These are phyloP conservation scores for Polylopha cassiicola DNA, from an alignment of 2,888 invertebrate species.

Conservation along the genomic window DNA sequence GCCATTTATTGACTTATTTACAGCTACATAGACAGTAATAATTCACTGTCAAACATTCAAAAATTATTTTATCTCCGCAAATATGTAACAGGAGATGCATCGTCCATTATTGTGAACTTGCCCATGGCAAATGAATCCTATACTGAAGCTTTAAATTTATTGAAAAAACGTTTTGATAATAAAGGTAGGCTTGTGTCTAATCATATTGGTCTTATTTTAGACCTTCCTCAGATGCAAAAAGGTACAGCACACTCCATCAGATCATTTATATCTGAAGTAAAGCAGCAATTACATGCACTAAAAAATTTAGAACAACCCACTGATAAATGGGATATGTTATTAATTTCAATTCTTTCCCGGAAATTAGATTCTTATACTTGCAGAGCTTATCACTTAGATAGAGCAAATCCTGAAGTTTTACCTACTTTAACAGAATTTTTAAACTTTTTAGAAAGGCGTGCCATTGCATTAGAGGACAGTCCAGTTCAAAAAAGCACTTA, in stretches of 20 bases:
- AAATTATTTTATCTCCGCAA: slow-evolving; percentile 21
- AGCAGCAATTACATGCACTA: slow-evolving; percentile 12
- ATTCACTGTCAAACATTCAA: slow-evolving; percentile 16
- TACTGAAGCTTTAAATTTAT: slow-evolving; percentile 11
- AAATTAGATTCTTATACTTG: slow-evolving; percentile 1
- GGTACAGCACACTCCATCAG: slow-evolving; percentile 24
- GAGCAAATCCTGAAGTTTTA: background rate
- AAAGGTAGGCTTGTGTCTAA: slow-evolving; percentile 11
- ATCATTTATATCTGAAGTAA: slow-evolving; percentile 7
- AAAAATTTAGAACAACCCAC: slow-evolving; percentile 11
- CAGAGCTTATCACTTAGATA: slow-evolving; percentile 3
- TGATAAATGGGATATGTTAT: slow-evolving; percentile 12
- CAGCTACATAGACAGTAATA: slow-evolving; percentile 25
- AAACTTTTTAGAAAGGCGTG: slow-evolving; percentile 15
- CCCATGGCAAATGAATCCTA: slow-evolving; percentile 20
- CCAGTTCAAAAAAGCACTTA: background rate
- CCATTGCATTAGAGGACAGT: slow-evolving; percentile 18
- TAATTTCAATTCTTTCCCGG: background rate
- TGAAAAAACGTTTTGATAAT: slow-evolving; percentile 22
- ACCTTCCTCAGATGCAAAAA: slow-evolving; percentile 20
- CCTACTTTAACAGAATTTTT: slow-evolving; percentile 4
- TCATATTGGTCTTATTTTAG: slow-evolving; percentile 19
- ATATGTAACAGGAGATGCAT: slow-evolving; percentile 5
- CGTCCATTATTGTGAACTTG: slow-evolving; percentile 20
- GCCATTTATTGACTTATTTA: slow-evolving; percentile 23